A percentile compares a stretch with the other conserved stretches of the same genome.
Conservation (phyloP, 2,888 invertebrate genomes). For the Prosapia bicincta region DNA sequence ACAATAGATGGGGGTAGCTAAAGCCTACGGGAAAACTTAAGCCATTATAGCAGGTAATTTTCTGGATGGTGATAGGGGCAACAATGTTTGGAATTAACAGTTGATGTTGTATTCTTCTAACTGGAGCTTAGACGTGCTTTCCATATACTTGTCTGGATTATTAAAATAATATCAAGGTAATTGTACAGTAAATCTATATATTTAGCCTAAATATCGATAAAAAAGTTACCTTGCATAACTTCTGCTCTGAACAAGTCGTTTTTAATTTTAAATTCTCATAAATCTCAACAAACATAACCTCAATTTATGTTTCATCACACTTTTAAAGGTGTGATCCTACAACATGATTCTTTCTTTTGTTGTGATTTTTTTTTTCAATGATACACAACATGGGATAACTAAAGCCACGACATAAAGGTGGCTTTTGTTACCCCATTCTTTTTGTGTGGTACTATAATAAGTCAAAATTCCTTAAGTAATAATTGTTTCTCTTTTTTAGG, state of each 20-base stretch:
- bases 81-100: conserved; percentile 13
- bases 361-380: conserved; percentile 8
- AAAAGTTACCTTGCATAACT: conserved; percentile 14
- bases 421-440: no score
- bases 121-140: not conserved
- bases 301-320: conserved; percentile 13
- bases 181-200: not conserved
- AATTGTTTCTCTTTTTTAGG: not conserved
- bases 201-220: not conserved
- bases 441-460: conserved; percentile 11
- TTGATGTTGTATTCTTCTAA: not conserved
- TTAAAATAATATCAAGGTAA: conserved; percentile 13
- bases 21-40: no score
- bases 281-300: conserved; percentile 12
- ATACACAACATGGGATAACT: conserved; percentile 12
- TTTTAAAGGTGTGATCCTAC: conserved; percentile 4
- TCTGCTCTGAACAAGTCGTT: conserved; percentile 4
- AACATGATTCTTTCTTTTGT: conserved; percentile 14
- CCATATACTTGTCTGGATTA: no score
- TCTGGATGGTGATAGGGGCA: conserved; percentile 14
- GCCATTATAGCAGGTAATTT: no score
- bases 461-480: conserved; percentile 3
- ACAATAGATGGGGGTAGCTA: no score
- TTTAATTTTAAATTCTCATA: conserved; percentile 9
- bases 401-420: no score